phyloP scores from a whole-genome alignment of 2,113 vertebrate genomes.

The Zeus faber region DNA sequence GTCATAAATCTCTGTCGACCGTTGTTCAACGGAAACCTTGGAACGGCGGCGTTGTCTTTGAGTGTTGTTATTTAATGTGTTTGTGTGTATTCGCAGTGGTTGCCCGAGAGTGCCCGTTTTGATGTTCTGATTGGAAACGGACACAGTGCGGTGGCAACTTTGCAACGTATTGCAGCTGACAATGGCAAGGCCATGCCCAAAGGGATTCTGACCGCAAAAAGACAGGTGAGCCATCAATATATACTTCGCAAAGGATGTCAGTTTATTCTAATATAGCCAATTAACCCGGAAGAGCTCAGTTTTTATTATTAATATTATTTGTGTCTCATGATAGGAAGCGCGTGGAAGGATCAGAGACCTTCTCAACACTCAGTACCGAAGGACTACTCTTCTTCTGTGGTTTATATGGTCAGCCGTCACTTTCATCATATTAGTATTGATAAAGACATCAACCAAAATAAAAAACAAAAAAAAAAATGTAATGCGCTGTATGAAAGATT shows the following conservation, averaged over 20 bases:
- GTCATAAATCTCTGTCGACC: too few species aligned
- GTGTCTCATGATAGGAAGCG: conserved; percentile 70
- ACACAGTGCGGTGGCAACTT: conserved; percentile 81
- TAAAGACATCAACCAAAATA: too few species aligned
- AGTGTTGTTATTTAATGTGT: background rate
- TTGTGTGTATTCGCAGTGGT: conserved; percentile 72
- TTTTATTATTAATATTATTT: conserved; percentile 20
- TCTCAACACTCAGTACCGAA: conserved; percentile 79
- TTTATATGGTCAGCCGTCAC: conserved; percentile 85
- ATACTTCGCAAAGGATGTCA: too few species aligned
- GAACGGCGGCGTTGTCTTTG: background rate
- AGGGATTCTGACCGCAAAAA: conserved; percentile 76
- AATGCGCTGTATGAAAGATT: too few species aligned
- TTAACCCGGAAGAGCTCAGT: background rate
- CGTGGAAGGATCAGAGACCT: conserved; percentile 84
- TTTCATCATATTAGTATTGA: background rate
- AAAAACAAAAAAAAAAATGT: too few species aligned
- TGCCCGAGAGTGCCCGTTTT: conserved; percentile 90
- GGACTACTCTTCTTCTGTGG: conserved; percentile 88
- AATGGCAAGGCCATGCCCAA: conserved; percentile 84
- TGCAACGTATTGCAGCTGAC: conserved; percentile 82
- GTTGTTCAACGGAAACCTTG: too few species aligned
- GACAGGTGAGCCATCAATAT: conserved; percentile 69
- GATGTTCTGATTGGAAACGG: conserved; percentile 82
- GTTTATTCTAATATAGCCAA: too few species aligned